These are phyloP conservation scores for Laticauda laticaudata DNA, from an alignment of 2,113 vertebrate genomes.

Conservation along the genomic window DNA sequence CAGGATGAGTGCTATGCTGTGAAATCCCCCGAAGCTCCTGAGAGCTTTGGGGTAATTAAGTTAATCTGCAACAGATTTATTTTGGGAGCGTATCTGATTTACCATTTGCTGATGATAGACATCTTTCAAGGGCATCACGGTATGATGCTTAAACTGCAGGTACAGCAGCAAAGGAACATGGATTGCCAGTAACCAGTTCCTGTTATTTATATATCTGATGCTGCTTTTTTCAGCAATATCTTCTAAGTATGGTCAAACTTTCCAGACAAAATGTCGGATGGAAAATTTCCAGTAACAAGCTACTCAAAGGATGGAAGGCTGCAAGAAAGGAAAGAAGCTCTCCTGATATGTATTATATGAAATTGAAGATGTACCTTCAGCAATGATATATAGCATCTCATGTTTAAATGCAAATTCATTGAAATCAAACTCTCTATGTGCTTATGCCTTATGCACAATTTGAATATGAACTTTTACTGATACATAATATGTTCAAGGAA, in stretches of 20 bases:
- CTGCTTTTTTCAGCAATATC: not conserved
- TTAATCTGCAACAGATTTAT: conserved; percentile 62
- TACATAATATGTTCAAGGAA: not conserved
- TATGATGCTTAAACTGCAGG: conserved; percentile 50
- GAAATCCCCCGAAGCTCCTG: conserved; percentile 43
- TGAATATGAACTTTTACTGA: not conserved
- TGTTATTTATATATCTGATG: conserved; percentile 15
- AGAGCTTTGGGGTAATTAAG: conserved; percentile 55
- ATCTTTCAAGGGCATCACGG: conserved; percentile 64
- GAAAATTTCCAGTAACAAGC: not conserved
- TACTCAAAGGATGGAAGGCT: not conserved
- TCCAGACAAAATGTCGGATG: not conserved
- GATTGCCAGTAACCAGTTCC: conserved; percentile 39
- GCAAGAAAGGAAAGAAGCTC: not conserved
- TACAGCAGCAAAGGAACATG: conserved; percentile 29
- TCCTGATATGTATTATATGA: not conserved
- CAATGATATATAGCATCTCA: not conserved
- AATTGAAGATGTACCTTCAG: not conserved
- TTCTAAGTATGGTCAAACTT: not conserved
- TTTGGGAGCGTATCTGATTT: conserved; percentile 57
- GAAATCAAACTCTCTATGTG: not conserved
- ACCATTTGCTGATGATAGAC: conserved; percentile 64
- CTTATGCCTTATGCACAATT: not conserved
- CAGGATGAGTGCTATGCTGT: conserved; percentile 34
- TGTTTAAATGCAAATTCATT: not conserved